A percentile compares a stretch with the other conserved stretches of the same genome.
These are phyloP conservation scores for Gallirallus australis DNA, from an alignment of 2,797 vertebrate species.

Conservation along the genomic window DNA sequence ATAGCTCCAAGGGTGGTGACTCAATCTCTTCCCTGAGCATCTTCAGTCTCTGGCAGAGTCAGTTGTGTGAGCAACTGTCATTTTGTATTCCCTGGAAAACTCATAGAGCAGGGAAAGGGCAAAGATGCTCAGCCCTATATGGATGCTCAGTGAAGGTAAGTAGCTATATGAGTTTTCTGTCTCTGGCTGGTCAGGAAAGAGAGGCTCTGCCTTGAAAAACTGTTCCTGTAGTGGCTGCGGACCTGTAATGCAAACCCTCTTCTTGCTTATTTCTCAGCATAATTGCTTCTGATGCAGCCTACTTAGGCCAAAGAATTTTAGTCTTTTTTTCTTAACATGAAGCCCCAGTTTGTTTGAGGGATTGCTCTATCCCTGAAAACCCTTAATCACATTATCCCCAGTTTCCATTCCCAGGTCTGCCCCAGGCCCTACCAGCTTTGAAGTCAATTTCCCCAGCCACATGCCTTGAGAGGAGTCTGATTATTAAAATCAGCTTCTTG, in stretches of 20 bases:
- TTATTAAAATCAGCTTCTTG: slow-evolving; percentile 39
- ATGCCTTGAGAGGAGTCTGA: not conserved
- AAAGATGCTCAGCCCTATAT: not conserved
- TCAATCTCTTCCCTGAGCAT: not conserved
- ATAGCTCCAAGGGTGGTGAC: not conserved
- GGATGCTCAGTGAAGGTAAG: not conserved
- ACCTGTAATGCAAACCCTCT: not conserved
- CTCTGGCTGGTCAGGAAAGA: not conserved
- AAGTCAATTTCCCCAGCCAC: not conserved
- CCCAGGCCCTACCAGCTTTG: not conserved
- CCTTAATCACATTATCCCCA: slow-evolving; percentile 33
- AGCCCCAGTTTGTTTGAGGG: not conserved
- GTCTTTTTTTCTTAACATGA: not conserved
- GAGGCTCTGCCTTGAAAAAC: not conserved
- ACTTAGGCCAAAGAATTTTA: not conserved
- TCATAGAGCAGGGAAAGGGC: not conserved
- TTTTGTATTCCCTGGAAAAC: not conserved
- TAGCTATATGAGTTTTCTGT: not conserved
- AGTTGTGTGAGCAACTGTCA: not conserved
- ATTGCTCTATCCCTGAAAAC: not conserved
- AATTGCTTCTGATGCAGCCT: not conserved
- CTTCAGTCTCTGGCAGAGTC: not conserved
- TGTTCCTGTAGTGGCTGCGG: fast-evolving
- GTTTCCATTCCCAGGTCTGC: slow-evolving; percentile 27
- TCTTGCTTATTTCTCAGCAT: not conserved